Base-by-base conservation (phyloP, 2,888 invertebrate species). In the Oligia latruncula region DNA sequence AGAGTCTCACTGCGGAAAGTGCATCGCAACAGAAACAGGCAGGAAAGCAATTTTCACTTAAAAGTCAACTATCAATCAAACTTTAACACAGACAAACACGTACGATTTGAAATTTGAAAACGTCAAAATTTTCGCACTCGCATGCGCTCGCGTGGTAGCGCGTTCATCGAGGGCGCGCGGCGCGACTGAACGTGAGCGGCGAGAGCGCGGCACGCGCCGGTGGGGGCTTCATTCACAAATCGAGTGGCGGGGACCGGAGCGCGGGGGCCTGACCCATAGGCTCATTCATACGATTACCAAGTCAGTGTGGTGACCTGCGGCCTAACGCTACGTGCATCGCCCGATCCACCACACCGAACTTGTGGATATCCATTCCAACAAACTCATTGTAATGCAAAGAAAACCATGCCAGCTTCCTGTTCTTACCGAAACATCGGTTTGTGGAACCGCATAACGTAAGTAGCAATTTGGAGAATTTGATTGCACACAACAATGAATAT, bases 171-270 rank as follows among this genome's bases (percentile, higher is more conserved):
- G 93, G 91, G 93, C 95, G 95, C 96, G 95, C 94, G 91, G 93
- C 95, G 95, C 96, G 95, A 96, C 96, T 96, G 95, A 96, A 89
- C 93, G 94, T 91, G 93, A 92, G 93, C 94, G 92, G 92, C 91
- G 89, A 92, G 89, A 89, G 85, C 88, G 91, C 93, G 95, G 96
- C 96, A 95, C 96, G 95, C 95, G 95, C 96, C 95, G 95, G 94
- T 92, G 95, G 95, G 95, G 94, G 94, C 93, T 96, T 95, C 97
- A 97, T 97, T 97, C 96, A 97, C 96, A 95, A 95, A 94, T 88
- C 93, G 92, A 93, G 94, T 93, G 95, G 95, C 94, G 95, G 95
- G 95, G 95, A 91, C 87, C 90, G 86, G 89, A 81, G 90, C 84
- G 92, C 89, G 95, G 94, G 93, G 92, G 92, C 92, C 88, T 89